A percentile compares a stretch with the other conserved stretches of the same genome.
These are phyloP conservation scores for Actinia tenebrosa DNA, from an alignment of 64 coral and sea anemone genomes.

Conservation along the genomic window DNA sequence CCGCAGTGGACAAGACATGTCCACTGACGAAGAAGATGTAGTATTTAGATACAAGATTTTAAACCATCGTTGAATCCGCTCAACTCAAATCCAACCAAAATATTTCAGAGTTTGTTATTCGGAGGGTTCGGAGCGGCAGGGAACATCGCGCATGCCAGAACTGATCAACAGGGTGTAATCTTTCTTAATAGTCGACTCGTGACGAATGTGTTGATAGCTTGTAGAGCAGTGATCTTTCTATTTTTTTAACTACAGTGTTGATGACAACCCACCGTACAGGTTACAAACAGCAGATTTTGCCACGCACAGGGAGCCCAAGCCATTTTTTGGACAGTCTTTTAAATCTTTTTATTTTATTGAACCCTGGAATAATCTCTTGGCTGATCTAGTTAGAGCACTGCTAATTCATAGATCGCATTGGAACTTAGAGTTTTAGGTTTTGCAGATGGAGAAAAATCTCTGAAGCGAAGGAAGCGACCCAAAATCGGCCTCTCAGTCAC, in stretches of 20 bases:
- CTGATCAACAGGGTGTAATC: background rate
- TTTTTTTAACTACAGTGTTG: background rate
- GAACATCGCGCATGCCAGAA: background rate
- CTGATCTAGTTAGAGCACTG: too few relatives aligned
- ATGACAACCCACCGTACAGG: background rate
- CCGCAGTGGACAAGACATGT: background rate
- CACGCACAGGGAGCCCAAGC: too few relatives aligned
- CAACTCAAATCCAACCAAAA: background rate
- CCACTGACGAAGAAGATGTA: background rate
- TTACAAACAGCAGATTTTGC: background rate
- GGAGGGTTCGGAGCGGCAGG: background rate
- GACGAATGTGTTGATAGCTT: background rate
- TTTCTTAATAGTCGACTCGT: background rate
- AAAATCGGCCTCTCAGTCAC: too few relatives aligned
- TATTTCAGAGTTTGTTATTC: slow-evolving; percentile 1
- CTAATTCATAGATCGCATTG: too few relatives aligned
- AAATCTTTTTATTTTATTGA: too few relatives aligned
- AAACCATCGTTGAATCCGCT: background rate
- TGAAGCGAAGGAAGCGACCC: too few relatives aligned
- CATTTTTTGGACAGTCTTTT: too few relatives aligned
- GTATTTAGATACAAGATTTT: background rate
- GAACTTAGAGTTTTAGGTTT: too few relatives aligned
- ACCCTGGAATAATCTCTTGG: too few relatives aligned
- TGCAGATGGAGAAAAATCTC: too few relatives aligned
- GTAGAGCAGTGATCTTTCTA: background rate